Base-by-base conservation (phyloP, 2,797 vertebrate species). In the Molossus alvarezi region DNA sequence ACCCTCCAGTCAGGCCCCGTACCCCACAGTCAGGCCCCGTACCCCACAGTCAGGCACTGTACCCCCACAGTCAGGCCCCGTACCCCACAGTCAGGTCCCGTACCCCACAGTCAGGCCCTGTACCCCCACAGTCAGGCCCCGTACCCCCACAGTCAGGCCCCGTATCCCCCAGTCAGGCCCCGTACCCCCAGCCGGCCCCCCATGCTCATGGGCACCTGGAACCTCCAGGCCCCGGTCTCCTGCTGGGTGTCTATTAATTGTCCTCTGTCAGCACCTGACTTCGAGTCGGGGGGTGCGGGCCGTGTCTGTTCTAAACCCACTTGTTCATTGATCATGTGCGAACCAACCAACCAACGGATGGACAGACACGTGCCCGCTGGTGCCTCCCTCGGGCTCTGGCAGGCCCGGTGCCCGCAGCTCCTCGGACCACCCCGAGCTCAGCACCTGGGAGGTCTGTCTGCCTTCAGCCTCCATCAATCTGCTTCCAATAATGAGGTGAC, bases 191-290 rank as follows among this genome's bases (percentile, higher is more conserved):
- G 67, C 41, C 6, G 41, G 11, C 29, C 37, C 25, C 51, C 2
- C 0, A 33, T 0, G 23, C 9, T 73, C 62, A 4, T 9, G 5
- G 29, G 55, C 21, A 4, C 51, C 17, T 0, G 20, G 9, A 23
- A 33, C 27, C 9, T 6, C 8, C 6, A 1, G 77, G 4, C 37
- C 67, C 1, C 1, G 25, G 21, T 20, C 48, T 55, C 69, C 41
- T 1, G 6, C 27, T 0, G 0, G 18, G 1, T 4, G 6, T 1
- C 60, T 13, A 17, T 2, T 5, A 8, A 5, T 0, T 2, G 41
- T 20, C 15, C 41, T 58, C 9, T 3, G 5, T 20, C 3, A n/a
- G 23, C 17, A 53, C 20, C 10, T 27, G 64, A 51, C 12, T 4
- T 13, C 17, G 13, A 20, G 33, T 17, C 11, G 53, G 6, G 29